A percentile compares a stretch with the other conserved stretches of the same genome.
phyloP scores from a whole-genome alignment of 2,797 vertebrate genomes.

The Sebastes miniatus region DNA sequence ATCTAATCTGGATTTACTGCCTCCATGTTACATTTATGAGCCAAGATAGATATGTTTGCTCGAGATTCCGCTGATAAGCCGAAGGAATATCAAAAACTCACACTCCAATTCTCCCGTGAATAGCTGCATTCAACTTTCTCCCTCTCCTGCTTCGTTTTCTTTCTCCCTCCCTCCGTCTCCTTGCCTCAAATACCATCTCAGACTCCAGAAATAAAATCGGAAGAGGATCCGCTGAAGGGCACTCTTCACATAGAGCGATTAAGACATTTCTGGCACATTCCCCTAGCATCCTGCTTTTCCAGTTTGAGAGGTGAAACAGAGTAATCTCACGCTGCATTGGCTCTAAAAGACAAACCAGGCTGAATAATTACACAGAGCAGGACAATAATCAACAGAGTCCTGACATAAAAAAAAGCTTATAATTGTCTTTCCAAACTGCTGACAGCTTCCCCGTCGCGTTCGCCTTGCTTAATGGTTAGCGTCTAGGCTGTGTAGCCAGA shows the following conservation, averaged over 20 bases:
- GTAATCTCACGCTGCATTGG: constrained; percentile 73
- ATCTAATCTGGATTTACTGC: constrained; percentile 61
- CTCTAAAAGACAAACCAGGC: constrained; percentile 66
- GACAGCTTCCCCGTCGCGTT: constrained; percentile 23
- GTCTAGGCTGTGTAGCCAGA: constrained; percentile 20
- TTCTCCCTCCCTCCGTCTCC: neutral
- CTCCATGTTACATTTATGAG: constrained; percentile 66
- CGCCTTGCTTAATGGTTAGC: constrained; percentile 30
- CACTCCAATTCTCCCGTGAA: constrained; percentile 43
- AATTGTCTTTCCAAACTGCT: constrained; percentile 49
- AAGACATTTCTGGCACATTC: constrained; percentile 69
- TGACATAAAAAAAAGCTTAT: constrained; percentile 37
- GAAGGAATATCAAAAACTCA: constrained; percentile 61
- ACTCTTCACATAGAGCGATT: constrained; percentile 63
- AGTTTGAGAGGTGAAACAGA: constrained; percentile 64
- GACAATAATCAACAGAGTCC: constrained; percentile 64
- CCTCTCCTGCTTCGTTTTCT: neutral
- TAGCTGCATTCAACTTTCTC: constrained; percentile 27
- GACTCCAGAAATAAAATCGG: constrained; percentile 61
- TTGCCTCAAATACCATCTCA: constrained; percentile 35
- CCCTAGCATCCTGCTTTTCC: constrained; percentile 43
- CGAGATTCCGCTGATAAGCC: constrained; percentile 55
- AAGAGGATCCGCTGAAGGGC: constrained; percentile 67
- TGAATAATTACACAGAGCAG: constrained; percentile 69
- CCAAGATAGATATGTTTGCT: constrained; percentile 47